These are phyloP conservation scores for Griposia aprilina DNA, from an alignment of 2,888 invertebrate genomes.

Conservation along the genomic window DNA sequence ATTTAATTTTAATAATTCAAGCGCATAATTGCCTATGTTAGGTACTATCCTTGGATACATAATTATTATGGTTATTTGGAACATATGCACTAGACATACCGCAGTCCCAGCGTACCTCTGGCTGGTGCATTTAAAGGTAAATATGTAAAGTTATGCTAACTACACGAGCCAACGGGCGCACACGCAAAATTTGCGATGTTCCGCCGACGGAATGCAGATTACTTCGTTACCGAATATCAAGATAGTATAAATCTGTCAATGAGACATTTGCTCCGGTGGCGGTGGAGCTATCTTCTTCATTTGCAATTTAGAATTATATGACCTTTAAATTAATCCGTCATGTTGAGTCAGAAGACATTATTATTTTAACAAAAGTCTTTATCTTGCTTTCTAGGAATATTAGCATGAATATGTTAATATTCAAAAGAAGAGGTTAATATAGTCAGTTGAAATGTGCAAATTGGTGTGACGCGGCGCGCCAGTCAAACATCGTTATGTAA, in stretches of 20 bases:
- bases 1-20: slow-evolving; percentile 35
- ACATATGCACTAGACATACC: slow-evolving; percentile 44
- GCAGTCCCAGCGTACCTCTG: slow-evolving; percentile 57
- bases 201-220: slow-evolving; percentile 78
- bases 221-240: slow-evolving; percentile 77
- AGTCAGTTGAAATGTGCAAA: slow-evolving; percentile 56
- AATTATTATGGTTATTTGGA: slow-evolving; percentile 34
- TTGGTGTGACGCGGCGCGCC: slow-evolving; percentile 42
- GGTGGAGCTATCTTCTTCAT: slow-evolving; percentile 47
- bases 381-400: slow-evolving; percentile 46
- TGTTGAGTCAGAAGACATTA: slow-evolving; percentile 27
- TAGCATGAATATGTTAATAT: slow-evolving; percentile 56
- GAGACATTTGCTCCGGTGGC: slow-evolving; percentile 52
- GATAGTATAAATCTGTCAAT: slow-evolving; percentile 62
- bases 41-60: background rate
- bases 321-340: slow-evolving; percentile 43
- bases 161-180: slow-evolving; percentile 72
- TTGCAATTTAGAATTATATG: slow-evolving; percentile 53
- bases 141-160: slow-evolving; percentile 88
- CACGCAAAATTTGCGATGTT: slow-evolving; percentile 81
- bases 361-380: slow-evolving; percentile 36
- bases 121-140: slow-evolving; percentile 78
- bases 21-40: slow-evolving; percentile 15
- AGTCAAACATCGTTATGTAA: slow-evolving; percentile 55
- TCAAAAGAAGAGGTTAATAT: slow-evolving; percentile 51